Conservation (phyloP, 1,140 invertebrate genomes). For the Zophobas atratus region DNA sequence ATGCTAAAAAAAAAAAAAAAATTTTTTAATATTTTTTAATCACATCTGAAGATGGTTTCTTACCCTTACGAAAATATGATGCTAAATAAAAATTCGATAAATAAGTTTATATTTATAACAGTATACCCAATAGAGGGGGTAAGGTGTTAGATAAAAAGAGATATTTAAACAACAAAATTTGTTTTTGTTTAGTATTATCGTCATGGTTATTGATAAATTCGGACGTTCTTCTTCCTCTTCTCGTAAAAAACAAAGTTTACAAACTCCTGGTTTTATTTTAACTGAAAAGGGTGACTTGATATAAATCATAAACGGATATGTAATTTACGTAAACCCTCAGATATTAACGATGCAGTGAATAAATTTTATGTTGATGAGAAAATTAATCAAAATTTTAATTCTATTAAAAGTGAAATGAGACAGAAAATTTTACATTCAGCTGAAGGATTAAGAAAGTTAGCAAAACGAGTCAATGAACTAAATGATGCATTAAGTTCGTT, state of each 20-base stretch:
- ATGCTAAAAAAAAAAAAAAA: too few relatives aligned
- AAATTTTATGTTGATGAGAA: slow-evolving; percentile 3
- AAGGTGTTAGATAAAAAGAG: too few relatives aligned
- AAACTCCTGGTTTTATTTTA: background rate
- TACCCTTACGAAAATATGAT: too few relatives aligned
- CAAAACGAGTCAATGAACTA: background rate
- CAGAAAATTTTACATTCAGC: background rate
- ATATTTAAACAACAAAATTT: too few relatives aligned
- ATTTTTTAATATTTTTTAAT: too few relatives aligned
- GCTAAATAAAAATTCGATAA: too few relatives aligned
- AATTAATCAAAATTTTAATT: background rate
- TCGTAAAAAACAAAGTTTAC: background rate
- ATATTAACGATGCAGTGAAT: background rate
- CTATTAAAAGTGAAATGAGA: background rate
- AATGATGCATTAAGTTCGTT: background rate
- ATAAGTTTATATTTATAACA: too few relatives aligned
- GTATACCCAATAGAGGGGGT: too few relatives aligned
- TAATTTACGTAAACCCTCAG: background rate
- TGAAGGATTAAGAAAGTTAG: background rate
- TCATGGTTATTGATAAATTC: background rate
- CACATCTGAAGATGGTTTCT: too few relatives aligned
- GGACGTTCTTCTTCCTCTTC: background rate
- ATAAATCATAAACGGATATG: background rate
- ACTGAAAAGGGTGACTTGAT: background rate
- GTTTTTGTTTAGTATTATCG: background rate